Conservation (phyloP, 2,888 invertebrate species). For the Clanis bilineata region DNA sequence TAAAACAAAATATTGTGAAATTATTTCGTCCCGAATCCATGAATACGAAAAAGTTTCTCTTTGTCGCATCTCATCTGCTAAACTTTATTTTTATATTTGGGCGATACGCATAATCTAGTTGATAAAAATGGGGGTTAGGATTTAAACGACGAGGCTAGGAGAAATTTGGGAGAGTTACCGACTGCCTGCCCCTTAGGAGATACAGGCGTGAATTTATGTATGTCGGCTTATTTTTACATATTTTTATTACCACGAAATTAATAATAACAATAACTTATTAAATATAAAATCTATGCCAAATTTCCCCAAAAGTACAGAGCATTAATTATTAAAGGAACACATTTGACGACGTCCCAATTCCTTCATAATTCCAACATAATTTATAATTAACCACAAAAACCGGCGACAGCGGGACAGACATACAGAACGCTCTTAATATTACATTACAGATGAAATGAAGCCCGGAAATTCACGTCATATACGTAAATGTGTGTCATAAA, state of each 20-base stretch:
- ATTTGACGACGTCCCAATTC: not conserved
- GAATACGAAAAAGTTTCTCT: not conserved
- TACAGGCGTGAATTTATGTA: too few species aligned
- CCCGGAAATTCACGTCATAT: not conserved
- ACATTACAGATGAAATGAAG: not conserved
- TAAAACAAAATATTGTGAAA: not conserved
- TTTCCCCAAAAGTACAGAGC: not conserved
- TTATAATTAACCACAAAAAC: constrained; percentile 8
- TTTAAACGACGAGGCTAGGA: too few species aligned
- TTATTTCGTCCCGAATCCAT: not conserved
- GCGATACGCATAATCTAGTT: not conserved
- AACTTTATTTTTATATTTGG: not conserved
- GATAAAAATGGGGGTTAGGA: too few species aligned
- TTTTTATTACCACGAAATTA: too few species aligned
- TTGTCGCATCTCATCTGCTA: not conserved
- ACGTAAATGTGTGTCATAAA: not conserved
- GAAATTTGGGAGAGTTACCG: too few species aligned
- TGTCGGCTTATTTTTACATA: too few species aligned
- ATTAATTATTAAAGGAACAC: not conserved
- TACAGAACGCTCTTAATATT: not conserved
- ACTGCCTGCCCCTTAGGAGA: too few species aligned
- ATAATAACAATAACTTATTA: too few species aligned
- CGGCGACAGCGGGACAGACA: not conserved
- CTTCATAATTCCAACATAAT: not conserved
- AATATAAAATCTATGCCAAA: too few species aligned